Evolutionary conservation across 2,888 invertebrate species (phyloP).

Genomic region (Neoascia interrupta): DNA sequence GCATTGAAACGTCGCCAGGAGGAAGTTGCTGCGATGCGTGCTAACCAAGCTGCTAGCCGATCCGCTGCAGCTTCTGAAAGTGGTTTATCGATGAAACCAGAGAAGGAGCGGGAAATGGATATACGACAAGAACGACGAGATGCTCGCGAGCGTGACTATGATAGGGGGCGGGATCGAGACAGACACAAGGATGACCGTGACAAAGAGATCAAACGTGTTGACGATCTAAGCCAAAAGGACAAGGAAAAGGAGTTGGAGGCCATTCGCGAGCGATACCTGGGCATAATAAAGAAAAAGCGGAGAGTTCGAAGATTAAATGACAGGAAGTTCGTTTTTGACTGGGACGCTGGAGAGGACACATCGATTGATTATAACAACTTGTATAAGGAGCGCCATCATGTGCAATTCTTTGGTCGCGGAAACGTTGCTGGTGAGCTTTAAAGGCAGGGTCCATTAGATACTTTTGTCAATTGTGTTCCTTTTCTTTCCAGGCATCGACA

Average conservation of each 20-base stretch:
- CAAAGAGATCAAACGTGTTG: constrained; percentile 79
- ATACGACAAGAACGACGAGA: constrained; percentile 77
- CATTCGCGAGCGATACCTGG: constrained; percentile 96
- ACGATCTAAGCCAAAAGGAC: constrained; percentile 84
- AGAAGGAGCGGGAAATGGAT: constrained; percentile 79
- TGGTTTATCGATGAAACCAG: constrained; percentile 20
- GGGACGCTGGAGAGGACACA: constrained; percentile 99
- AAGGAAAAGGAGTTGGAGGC: constrained; percentile 96
- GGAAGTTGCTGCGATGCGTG: constrained; percentile 90
- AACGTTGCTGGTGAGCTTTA: constrained; percentile 86
- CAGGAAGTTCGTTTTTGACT: constrained; percentile 99
- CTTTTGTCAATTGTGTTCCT: not conserved
- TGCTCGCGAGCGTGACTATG: constrained; percentile 72
- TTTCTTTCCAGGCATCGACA: constrained; percentile 89
- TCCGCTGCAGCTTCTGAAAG: constrained; percentile 21
- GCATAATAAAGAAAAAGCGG: constrained; percentile 94
- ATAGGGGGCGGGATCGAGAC: constrained; percentile 70
- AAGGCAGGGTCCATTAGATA: not conserved
- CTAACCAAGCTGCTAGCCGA: constrained; percentile 81
- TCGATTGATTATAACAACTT: constrained; percentile 97
- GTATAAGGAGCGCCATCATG: constrained; percentile 97
- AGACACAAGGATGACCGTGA: constrained; percentile 76
- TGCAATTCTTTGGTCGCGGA: constrained; percentile 98
- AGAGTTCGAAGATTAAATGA: constrained; percentile 96
- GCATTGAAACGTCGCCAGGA: constrained; percentile 94